Percentiles rank a stretch among this genome's conserved stretches.
Evolutionary conservation across 2,113 vertebrate species (phyloP).

Genomic region (Garra rufa): DNA sequence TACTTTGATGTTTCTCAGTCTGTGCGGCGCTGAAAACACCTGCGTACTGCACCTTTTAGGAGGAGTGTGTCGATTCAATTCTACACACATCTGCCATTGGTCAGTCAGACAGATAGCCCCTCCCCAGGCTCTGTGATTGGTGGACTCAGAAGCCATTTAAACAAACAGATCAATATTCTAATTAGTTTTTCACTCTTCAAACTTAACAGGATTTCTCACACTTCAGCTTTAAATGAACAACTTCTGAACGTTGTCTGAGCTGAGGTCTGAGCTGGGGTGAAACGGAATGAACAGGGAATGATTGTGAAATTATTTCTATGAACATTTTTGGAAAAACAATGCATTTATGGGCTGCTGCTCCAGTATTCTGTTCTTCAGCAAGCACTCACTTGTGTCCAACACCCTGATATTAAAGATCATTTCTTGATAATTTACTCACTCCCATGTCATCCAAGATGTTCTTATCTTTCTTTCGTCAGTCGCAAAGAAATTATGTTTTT

Average conservation of each 20-base stretch:
- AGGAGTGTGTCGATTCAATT: neutral
- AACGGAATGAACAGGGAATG: neutral
- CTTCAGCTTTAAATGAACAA: neutral
- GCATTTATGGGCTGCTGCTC: neutral
- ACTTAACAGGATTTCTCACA: neutral
- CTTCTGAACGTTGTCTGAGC: neutral
- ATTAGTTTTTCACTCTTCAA: neutral
- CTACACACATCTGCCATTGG: neutral
- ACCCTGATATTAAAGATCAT: neutral
- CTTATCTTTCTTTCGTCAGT: no score
- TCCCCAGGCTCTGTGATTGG: neutral
- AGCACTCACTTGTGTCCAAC: neutral
- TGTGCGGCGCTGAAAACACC: no score
- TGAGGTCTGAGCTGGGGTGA: neutral
- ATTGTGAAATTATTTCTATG: neutral
- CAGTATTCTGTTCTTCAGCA: constrained; percentile 1
- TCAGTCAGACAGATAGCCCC: neutral
- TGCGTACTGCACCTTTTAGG: neutral
- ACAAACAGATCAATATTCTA: no score
- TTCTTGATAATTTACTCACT: no score
- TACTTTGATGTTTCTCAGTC: no score
- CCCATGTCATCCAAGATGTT: no score
- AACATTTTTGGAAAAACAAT: neutral
- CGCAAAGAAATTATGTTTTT: no score
- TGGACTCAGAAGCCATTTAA: neutral